Percentiles rank a stretch among this genome's conserved stretches.
Conservation (phyloP, 2,113 vertebrate genomes). For the Proterorhinus semilunaris region DNA sequence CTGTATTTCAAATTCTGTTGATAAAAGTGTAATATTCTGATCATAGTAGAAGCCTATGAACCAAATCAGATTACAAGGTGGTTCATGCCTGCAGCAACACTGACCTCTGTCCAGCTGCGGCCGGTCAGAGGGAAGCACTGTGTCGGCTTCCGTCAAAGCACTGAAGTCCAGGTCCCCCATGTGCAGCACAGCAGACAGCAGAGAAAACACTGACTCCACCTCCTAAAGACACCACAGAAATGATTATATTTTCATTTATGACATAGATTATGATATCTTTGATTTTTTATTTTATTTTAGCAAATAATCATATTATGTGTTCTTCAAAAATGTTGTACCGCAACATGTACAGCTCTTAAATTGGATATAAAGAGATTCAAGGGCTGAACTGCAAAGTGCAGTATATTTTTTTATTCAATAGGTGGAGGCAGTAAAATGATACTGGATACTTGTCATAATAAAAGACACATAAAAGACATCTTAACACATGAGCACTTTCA, state of each 20-base stretch:
- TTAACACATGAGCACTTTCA: background rate
- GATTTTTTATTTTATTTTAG: no score
- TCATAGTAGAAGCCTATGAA: background rate
- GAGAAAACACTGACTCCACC: constrained; percentile 87
- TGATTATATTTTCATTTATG: background rate
- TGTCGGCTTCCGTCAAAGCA: constrained; percentile 77
- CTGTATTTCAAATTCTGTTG: no score
- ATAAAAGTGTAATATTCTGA: background rate
- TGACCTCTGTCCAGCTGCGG: constrained; percentile 92
- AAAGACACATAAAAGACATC: background rate
- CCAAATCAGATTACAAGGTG: background rate
- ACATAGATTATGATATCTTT: background rate
- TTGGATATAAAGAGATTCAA: no score
- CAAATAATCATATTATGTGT: no score
- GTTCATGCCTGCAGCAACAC: constrained; percentile 45
- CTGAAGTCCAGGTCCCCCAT: constrained; percentile 88
- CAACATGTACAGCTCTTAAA: no score
- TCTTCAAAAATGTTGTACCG: no score
- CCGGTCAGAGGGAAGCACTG: constrained; percentile 85
- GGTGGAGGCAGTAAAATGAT: background rate
- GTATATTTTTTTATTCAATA: no score
- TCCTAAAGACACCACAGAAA: constrained; percentile 72
- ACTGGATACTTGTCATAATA: background rate
- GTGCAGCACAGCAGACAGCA: constrained; percentile 87
- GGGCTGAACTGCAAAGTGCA: no score